A percentile compares a stretch with the other conserved stretches of the same genome.
phyloP scores from a whole-genome alignment of 2,113 vertebrate species.

The Phylloscopus trochilus region DNA sequence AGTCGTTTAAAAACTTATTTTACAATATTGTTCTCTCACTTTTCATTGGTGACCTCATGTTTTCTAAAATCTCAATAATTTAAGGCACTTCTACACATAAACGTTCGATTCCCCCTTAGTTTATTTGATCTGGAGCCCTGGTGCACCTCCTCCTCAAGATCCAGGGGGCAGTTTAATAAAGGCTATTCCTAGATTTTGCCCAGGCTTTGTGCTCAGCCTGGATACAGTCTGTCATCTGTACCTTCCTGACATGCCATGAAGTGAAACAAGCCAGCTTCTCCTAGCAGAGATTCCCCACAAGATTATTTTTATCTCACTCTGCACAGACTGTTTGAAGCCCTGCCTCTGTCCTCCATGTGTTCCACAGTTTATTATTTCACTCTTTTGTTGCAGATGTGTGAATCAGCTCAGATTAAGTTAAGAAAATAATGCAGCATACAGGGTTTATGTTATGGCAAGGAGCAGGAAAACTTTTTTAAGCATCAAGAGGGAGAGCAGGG shows the following conservation, averaged over 20 bases:
- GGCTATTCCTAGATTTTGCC: not conserved
- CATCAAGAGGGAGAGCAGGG: not conserved
- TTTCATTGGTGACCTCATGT: not conserved
- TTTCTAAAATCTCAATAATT: not conserved
- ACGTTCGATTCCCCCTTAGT: not conserved
- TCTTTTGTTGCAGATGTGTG: not conserved
- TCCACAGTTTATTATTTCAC: not conserved
- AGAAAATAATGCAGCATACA: not conserved
- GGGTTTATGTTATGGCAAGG: not conserved
- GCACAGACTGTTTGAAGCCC: not conserved
- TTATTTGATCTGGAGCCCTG: not conserved
- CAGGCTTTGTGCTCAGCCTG: not conserved
- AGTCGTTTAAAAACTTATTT: not conserved
- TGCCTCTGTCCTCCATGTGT: not conserved
- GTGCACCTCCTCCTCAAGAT: not conserved
- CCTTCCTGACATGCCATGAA: conserved; percentile 49
- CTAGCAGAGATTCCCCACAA: not conserved
- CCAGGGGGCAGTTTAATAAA: conserved; percentile 52
- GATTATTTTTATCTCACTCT: conserved; percentile 7
- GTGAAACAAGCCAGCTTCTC: not conserved
- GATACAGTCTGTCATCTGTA: not conserved
- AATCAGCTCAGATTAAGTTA: not conserved
- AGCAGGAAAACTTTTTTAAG: not conserved
- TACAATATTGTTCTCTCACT: not conserved
- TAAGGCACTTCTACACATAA: not conserved